Base-by-base conservation (phyloP, 37 sponge, comb jelly and placozoan species). In the Cladorhizidae sp. region DNA sequence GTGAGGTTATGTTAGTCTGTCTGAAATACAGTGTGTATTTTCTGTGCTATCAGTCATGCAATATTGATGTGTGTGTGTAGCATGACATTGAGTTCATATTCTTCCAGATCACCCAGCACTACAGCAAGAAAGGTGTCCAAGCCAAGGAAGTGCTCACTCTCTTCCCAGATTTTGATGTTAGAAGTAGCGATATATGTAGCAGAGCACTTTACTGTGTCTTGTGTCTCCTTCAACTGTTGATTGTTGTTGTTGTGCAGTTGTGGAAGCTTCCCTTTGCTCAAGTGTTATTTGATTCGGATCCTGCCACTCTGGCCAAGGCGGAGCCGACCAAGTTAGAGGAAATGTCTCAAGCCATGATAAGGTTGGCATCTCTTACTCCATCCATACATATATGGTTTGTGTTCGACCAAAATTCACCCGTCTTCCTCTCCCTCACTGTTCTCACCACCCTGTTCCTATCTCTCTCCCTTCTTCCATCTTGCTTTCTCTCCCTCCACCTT, bases 231-330 rank as follows among this genome's bases (percentile, higher is more conserved):
- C n/a, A 25, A 67, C 32, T 67, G 69, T 79, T 40, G 49, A 67
- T 38, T 68, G 25, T 15, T 57, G 5, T 29, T 32, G 23, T 59
- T 41, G 20, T 76, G 21, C 75, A 98, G 90, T 51, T 94, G 38
- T 99, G 99, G 99, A 89, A 90, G 61, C 81, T 91, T 45, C 91
- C 99, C 17, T 96, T 94, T 78, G 95, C 99, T 45, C 99, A 96
- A 84, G 97, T 99, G 50, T 70, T 92, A 23, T 99, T 96, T 88
- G 99, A 99, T 65, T 86, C 95, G 28, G 95, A 99, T 56, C 99
- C 99, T 0, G 74, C 86, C 29, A 67, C 64, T 52, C 28, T 68
- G 61, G 90, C 85, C 38, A 83, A 76, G 64, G 36, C 36, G 3
- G 90, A 88, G 41, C 23, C 28, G 2, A 70, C 57, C 2, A 90